Evolutionary conservation across 2,888 invertebrate genomes (phyloP).

Genomic region (Tiphia femorata): DNA sequence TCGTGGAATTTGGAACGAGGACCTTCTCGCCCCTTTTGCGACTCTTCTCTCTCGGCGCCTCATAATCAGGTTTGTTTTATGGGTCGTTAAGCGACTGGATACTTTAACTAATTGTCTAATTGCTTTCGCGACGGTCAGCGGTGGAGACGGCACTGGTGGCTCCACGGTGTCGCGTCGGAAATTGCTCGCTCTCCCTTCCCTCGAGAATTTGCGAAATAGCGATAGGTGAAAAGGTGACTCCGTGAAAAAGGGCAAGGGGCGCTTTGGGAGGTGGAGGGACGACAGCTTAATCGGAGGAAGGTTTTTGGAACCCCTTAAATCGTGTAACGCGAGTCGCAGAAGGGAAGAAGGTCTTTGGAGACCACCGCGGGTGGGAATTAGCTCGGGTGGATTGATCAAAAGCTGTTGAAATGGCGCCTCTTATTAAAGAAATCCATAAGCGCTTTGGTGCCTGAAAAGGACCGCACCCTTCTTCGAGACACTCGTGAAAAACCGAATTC

Average conservation of each 20-base stretch:
- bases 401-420: constrained; percentile 65
- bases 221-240: constrained; percentile 43
- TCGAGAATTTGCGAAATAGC: constrained; percentile 40
- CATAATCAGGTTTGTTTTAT: constrained; percentile 64
- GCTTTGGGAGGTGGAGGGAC: constrained; percentile 49
- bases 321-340: constrained; percentile 57
- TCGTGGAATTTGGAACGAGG: constrained; percentile 15
- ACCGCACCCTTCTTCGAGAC: constrained; percentile 12
- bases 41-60: constrained; percentile 27
- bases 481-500: constrained; percentile 38
- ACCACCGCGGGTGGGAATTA: constrained; percentile 60
- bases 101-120: constrained; percentile 69
- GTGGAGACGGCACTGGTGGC: constrained; percentile 50
- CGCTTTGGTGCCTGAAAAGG: constrained; percentile 52
- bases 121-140: constrained; percentile 54
- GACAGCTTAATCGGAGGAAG: constrained; percentile 64
- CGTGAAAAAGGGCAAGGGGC: constrained; percentile 58
- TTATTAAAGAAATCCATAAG: constrained; percentile 66
- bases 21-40: constrained; percentile 20
- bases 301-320: constrained; percentile 65
- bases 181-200: no score
- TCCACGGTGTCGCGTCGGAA: constrained; percentile 20
- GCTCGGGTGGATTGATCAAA: constrained; percentile 62
- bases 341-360: constrained; percentile 35
- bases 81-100: constrained; percentile 63